Evolutionary conservation across 2,113 vertebrate species (phyloP), one percentile per base, ranked within the genome.

Genomic region (Perca schrenkii): DNA sequence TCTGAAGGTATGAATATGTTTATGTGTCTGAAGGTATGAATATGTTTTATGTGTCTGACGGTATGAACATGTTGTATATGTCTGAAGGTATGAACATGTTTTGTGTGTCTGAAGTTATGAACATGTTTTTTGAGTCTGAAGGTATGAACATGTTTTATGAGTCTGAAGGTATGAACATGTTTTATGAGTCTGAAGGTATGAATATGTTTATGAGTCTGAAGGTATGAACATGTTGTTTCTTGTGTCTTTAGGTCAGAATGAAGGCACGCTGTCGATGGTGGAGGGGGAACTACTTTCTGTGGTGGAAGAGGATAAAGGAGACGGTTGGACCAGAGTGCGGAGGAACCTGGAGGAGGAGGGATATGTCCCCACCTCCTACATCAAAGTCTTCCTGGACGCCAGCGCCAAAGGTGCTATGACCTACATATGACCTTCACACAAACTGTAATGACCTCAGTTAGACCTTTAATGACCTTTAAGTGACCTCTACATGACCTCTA

Each of bases 331-430:
- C 0, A 95, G 98, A 34, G 98, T 99, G 15, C 96, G 98, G 22
- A 94, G 97, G 84, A 98, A 92, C 4, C 96, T 97, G 87, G 97
- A 99, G 0, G 98, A 99, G 86, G 98, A 99, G 86, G 98, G 98
- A 86, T 99, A 99, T 5, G 98, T 99, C 75, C 98, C 98, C 56
- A 99, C 98, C 0, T 99, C 98, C 0, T 99, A 99, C 91, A 97
- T 99, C 86, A 97, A 99, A 92, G 97, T 99, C 93, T 98, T 95
- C 96, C 95, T 98, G 96, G 98, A 99, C 93, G 96, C 93, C 96
- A 97, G 96, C 79, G 94, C 96, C 95, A 98, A 99, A 99, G 98
- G 98, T 99, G 97, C 97, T 92, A 97, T 96, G 97, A 97, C 97
- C 92, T 90, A 87, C 71, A 89, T 84, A 60, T 90, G 79, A 80